A percentile compares a stretch with the other conserved stretches of the same genome.
Conservation (phyloP, 2,888 invertebrate species). For the Lymantria monacha region DNA sequence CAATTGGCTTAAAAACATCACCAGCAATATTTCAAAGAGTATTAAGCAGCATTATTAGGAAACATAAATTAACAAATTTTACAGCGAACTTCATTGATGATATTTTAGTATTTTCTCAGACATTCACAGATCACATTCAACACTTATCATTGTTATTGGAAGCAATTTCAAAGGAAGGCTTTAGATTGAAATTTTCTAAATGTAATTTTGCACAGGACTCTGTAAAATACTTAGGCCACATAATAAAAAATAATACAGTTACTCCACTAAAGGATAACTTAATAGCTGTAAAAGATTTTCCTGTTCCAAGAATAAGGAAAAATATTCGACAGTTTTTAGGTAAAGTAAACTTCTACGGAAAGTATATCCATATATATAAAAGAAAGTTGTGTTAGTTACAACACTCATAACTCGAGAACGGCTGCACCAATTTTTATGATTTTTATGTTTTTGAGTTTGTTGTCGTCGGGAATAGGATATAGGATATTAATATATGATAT, state of each 20-base stretch:
- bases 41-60: conserved; percentile 23
- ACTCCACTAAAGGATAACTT: conserved; percentile 21
- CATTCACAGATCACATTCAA: background rate
- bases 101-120: conserved; percentile 2
- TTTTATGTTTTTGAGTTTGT: too few species aligned
- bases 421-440: too few species aligned
- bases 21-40: conserved; percentile 2
- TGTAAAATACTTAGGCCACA: conserved; percentile 26
- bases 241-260: conserved; percentile 26
- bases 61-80: conserved; percentile 1
- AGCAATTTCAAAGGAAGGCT: conserved; percentile 2
- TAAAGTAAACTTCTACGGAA: conserved; percentile 28
- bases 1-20: conserved; percentile 36
- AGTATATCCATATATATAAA: conserved; percentile 28
- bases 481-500: too few species aligned
- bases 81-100: conserved; percentile 3
- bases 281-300: conserved; percentile 27
- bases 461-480: too few species aligned
- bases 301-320: conserved; percentile 16
- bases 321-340: conserved; percentile 27
- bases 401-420: too few species aligned
- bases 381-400: too few species aligned
- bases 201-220: conserved; percentile 21
- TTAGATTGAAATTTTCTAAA: conserved; percentile 11
- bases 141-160: conserved; percentile 3